phyloP scores from a whole-genome alignment of 2,113 vertebrate genomes.

The Pachypanchax playfairii region DNA sequence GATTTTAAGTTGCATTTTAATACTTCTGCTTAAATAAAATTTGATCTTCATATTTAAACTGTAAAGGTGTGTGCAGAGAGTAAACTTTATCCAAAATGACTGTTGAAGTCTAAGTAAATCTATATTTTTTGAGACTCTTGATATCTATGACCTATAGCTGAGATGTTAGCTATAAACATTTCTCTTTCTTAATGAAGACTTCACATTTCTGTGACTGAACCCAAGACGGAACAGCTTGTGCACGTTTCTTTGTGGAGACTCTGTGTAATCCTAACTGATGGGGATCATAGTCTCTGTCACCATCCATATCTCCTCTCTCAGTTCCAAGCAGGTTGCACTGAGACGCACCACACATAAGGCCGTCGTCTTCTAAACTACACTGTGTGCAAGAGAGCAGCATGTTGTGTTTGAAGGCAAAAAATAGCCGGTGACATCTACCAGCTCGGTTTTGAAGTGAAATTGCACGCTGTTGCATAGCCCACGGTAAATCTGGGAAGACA shows the following conservation, averaged over 20 bases:
- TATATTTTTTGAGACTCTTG: constrained; percentile 8
- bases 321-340: constrained; percentile 26
- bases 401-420: constrained; percentile 53
- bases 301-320: constrained; percentile 21
- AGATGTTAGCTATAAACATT: constrained; percentile 28
- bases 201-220: constrained; percentile 42
- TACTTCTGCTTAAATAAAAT: too few species aligned
- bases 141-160: constrained; percentile 27
- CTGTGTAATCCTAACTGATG: constrained; percentile 50
- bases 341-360: constrained; percentile 8
- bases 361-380: constrained; percentile 19
- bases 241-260: constrained; percentile 3
- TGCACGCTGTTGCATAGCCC: constrained; percentile 40
- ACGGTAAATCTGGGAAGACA: constrained; percentile 27
- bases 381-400: constrained; percentile 7
- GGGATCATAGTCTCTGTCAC: constrained; percentile 59
- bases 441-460: constrained; percentile 41
- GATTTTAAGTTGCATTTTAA: too few species aligned
- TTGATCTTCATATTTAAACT: too few species aligned
- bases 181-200: constrained; percentile 46
- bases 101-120: background rate
- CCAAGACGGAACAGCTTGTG: constrained; percentile 27
- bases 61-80: too few species aligned
- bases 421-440: constrained; percentile 42
- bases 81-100: too few species aligned